Conservation (phyloP, 2,113 vertebrate genomes). For the Siniperca chuatsi region DNA sequence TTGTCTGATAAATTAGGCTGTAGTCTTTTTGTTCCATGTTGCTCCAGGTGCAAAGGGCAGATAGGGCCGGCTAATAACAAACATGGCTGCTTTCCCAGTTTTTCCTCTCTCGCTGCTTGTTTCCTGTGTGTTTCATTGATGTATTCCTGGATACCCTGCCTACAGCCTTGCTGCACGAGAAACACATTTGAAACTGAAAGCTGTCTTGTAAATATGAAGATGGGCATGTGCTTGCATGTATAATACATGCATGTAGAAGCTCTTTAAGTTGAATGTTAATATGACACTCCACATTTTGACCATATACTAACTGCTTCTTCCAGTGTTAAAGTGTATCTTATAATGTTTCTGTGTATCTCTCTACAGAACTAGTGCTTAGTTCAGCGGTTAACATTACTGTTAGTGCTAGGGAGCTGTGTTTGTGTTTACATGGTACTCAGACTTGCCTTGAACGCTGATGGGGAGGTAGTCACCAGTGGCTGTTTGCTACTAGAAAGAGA, state of each 20-base stretch:
- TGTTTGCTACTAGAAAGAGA: constrained; percentile 15
- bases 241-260: neutral
- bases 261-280: neutral
- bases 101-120: constrained; percentile 71
- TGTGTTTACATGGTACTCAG: constrained; percentile 31
- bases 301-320: neutral
- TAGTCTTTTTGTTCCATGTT: constrained; percentile 55
- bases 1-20: constrained; percentile 21
- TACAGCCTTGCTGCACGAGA: constrained; percentile 27
- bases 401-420: constrained; percentile 6
- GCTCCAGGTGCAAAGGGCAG: constrained; percentile 78
- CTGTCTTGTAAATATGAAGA: constrained; percentile 2
- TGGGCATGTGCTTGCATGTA: neutral
- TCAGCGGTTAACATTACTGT: constrained; percentile 22
- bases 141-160: constrained; percentile 73
- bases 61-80: constrained; percentile 76
- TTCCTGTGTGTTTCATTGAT: constrained; percentile 81
- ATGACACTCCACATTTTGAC: neutral
- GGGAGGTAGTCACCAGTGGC: constrained; percentile 31
- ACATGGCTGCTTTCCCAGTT: constrained; percentile 75
- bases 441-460: constrained; percentile 61
- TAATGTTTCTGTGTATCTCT: neutral
- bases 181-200: constrained; percentile 31
- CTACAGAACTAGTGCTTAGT: constrained; percentile 11
- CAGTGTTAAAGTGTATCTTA: neutral